Evolutionary conservation across 2,113 vertebrate genomes (phyloP), one percentile per base, ranked within the genome.

Genomic region (Nibea albiflora): DNA sequence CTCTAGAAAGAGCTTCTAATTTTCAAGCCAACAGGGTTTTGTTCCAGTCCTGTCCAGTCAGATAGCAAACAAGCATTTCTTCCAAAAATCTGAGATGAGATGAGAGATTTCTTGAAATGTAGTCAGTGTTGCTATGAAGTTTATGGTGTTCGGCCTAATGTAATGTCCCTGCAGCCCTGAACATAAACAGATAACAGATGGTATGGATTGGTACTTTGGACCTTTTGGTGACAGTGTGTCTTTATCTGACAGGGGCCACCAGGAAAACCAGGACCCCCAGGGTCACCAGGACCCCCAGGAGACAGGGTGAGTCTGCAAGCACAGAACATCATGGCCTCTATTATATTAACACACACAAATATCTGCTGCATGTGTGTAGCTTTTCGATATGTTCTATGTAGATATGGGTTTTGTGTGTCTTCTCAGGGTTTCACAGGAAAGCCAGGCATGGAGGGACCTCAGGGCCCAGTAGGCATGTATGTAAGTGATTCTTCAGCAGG

Each of bases 381-480:
- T 22, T 47, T 12, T 28, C 44, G 67, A 19, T 46, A 17, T 52
- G 14, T 65, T 31, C 57, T 42, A 19, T 78, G 11, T 58, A 22
- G 31, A 28, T 60, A 4, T 63, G 46, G 84, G 31, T 67, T n/a
- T 80, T 78, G 46, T 66, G 42, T 85, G 28, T 80, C n/a, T 89
- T 57, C 68, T 80, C 87, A 98, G 97, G 97, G 97, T 35, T 94
- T 96, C 69, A 93, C 93, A 63, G 97, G 97, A 64, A 96, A 97
- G 74, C 86, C 93, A 0, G 97, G 97, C 65, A 19, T 31, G 2
- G 95, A 96, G 57, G 97, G 97, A 82, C 94, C 92, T 0, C 97
- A 98, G 86, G 97, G 96, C 84, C 91, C 92, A 68, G 96, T 98
- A 69, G 97, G 97, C 93, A 93, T 94, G 94, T 94, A 96, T 86